Evolutionary conservation across 2,888 invertebrate genomes (phyloP).

Genomic region (Biston stratarius): DNA sequence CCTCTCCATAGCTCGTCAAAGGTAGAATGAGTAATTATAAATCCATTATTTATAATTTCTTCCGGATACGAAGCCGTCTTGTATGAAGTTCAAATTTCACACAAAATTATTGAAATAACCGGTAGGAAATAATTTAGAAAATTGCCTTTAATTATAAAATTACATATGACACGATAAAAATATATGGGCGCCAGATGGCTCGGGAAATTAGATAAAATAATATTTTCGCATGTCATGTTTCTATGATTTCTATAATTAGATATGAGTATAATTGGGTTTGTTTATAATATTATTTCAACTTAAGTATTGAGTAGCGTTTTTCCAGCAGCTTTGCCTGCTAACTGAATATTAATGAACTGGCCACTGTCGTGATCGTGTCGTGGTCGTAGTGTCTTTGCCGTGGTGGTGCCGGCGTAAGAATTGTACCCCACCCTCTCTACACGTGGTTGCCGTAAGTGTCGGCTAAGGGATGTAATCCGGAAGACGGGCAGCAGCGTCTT

Average conservation of each 20-base stretch:
- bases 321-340: background rate
- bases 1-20: too few species aligned
- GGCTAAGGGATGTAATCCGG: too few species aligned
- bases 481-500: too few species aligned
- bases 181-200: background rate
- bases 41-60: background rate
- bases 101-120: constrained; percentile 9
- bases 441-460: too few species aligned
- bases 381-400: too few species aligned
- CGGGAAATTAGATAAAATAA: constrained; percentile 10
- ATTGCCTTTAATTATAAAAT: constrained; percentile 20
- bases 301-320: background rate
- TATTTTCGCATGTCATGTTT: constrained; percentile 20
- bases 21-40: too few species aligned
- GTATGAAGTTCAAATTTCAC: background rate
- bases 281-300: background rate
- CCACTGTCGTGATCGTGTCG: too few species aligned
- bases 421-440: too few species aligned
- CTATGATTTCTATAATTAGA: background rate
- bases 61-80: background rate
- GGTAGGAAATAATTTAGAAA: constrained; percentile 12
- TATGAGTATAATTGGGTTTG: background rate
- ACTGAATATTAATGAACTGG: background rate
- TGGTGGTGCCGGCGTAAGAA: too few species aligned
- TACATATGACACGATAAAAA: constrained; percentile 12